Conservation (phyloP, 2,888 invertebrate genomes). For the Camptogramma bilineatum region DNA sequence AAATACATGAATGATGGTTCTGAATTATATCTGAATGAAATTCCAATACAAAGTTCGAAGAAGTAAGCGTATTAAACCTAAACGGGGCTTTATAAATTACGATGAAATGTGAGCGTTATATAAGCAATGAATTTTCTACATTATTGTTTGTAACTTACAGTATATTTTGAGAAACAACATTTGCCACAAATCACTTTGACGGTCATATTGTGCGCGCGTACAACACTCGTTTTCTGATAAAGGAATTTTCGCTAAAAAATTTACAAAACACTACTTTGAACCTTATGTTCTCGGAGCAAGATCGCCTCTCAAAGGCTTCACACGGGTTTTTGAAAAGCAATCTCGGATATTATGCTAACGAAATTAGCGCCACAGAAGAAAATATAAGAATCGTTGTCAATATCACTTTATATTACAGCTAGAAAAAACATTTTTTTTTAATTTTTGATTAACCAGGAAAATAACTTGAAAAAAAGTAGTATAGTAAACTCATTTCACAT, state of each 20-base stretch:
- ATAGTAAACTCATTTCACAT: background rate
- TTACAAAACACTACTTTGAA: background rate
- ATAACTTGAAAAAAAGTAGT: too few species aligned
- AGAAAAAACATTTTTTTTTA: too few species aligned
- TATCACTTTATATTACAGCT: background rate
- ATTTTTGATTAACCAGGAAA: too few species aligned
- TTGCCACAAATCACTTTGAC: slow-evolving; percentile 6
- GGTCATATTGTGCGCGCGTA: slow-evolving; percentile 5
- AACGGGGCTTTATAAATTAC: background rate
- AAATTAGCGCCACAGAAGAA: slow-evolving; percentile 24
- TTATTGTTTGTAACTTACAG: slow-evolving; percentile 6
- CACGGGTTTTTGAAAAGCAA: slow-evolving; percentile 34
- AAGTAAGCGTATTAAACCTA: slow-evolving; percentile 4
- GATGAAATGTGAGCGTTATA: slow-evolving; percentile 2
- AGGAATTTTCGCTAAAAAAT: background rate
- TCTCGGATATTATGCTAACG: slow-evolving; percentile 43
- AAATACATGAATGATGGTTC: slow-evolving; percentile 12
- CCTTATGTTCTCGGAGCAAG: slow-evolving; percentile 25
- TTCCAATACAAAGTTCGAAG: background rate
- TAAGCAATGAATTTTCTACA: slow-evolving; percentile 10
- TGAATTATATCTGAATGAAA: slow-evolving; percentile 3
- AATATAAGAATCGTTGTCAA: background rate
- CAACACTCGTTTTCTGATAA: slow-evolving; percentile 14
- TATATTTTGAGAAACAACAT: slow-evolving; percentile 9
- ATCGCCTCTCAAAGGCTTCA: slow-evolving; percentile 31